Percentiles rank a stretch among this genome's conserved stretches.
These are phyloP conservation scores for Siniperca obscura DNA, from an alignment of 2,797 vertebrate genomes.

Conservation along the genomic window DNA sequence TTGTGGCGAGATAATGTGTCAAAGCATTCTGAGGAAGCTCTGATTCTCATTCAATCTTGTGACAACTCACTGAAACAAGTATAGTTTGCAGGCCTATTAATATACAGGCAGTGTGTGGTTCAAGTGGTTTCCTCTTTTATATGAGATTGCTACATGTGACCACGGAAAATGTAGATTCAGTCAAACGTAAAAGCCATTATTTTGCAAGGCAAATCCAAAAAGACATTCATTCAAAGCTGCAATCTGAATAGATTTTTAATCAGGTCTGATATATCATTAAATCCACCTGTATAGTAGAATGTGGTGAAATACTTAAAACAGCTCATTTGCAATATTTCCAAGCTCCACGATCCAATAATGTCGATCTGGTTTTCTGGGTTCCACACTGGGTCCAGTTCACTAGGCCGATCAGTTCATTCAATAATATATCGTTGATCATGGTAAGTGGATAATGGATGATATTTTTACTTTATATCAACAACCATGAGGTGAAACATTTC, in stretches of 20 bases:
- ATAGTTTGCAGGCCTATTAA: conserved; percentile 47
- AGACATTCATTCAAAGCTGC: background rate
- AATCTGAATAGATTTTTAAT: conserved; percentile 5
- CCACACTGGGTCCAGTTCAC: background rate
- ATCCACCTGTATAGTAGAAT: background rate
- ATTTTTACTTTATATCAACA: background rate
- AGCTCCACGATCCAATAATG: background rate
- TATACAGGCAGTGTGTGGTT: conserved; percentile 27
- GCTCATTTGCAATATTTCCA: background rate
- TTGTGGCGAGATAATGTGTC: background rate
- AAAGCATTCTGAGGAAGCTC: conserved; percentile 31
- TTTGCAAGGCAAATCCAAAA: background rate
- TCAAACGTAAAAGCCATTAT: conserved; percentile 3
- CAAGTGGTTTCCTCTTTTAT: conserved; percentile 51
- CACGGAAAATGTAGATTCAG: conserved; percentile 28
- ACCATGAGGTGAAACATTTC: conserved; percentile 3
- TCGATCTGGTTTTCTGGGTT: background rate
- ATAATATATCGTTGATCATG: background rate
- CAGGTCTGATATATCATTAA: background rate
- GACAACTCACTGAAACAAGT: conserved; percentile 42
- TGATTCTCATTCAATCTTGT: conserved; percentile 29
- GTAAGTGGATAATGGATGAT: background rate
- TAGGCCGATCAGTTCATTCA: background rate
- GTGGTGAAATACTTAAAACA: background rate
- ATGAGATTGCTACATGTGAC: conserved; percentile 36